These are phyloP conservation scores for Pteromalus puparum DNA, from an alignment of 1,140 invertebrate genomes.

Conservation along the genomic window DNA sequence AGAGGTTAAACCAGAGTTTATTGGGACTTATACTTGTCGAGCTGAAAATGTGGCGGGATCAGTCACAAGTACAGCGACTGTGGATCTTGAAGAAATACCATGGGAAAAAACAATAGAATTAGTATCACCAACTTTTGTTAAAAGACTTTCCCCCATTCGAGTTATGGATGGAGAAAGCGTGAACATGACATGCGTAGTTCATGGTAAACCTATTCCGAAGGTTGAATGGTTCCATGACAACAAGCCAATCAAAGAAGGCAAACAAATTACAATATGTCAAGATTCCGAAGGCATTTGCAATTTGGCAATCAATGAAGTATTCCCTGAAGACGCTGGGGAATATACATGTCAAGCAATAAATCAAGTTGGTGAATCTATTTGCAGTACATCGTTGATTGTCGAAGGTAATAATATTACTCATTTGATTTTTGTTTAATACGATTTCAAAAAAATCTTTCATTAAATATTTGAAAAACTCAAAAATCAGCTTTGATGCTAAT, in stretches of 20 bases:
- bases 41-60: constrained; percentile 92
- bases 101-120: constrained; percentile 80
- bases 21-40: constrained; percentile 89
- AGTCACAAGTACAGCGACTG: constrained; percentile 86
- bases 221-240: constrained; percentile 89
- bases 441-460: not conserved
- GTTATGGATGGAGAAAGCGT: constrained; percentile 96
- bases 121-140: constrained; percentile 85
- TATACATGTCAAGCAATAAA: constrained; percentile 91
- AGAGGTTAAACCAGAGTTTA: constrained; percentile 82
- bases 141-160: constrained; percentile 82
- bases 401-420: constrained; percentile 80
- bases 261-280: constrained; percentile 86
- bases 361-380: constrained; percentile 88
- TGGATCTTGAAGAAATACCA: constrained; percentile 81
- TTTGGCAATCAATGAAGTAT: constrained; percentile 92
- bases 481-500: not conserved
- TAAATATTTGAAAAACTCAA: too few relatives aligned
- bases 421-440: not conserved
- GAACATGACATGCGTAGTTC: constrained; percentile 84
- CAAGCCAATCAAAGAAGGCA: constrained; percentile 83
- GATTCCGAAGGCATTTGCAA: constrained; percentile 87
- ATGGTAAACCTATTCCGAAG: constrained; percentile 87
- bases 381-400: constrained; percentile 86
- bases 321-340: constrained; percentile 93